These are phyloP conservation scores for Pteria penguin DNA, from an alignment of 2,888 invertebrate species.

Conservation along the genomic window DNA sequence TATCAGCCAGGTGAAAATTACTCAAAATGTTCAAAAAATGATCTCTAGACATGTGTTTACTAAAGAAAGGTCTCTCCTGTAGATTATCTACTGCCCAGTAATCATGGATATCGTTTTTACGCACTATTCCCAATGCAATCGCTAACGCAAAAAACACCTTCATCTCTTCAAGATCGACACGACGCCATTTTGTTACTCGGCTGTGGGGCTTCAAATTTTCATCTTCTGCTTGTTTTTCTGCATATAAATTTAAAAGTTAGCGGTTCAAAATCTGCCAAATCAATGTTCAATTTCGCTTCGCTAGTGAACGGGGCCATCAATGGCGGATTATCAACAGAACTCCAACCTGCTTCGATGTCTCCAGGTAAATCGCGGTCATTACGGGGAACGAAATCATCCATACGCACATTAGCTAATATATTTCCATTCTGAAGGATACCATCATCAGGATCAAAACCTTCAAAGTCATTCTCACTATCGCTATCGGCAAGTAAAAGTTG, in stretches of 20 bases:
- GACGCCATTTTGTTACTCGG: constrained; percentile 9
- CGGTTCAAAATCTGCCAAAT: constrained; percentile 12
- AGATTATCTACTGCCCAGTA: constrained; percentile 35
- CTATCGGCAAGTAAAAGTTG: constrained; percentile 10
- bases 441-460: constrained; percentile 13
- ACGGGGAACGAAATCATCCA: constrained; percentile 12
- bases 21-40: constrained; percentile 27
- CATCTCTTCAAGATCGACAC: not conserved
- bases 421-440: not conserved
- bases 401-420: too few species aligned
- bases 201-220: too few species aligned
- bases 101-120: constrained; percentile 21
- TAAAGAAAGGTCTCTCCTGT: constrained; percentile 26
- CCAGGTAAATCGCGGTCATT: constrained; percentile 6
- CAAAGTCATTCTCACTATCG: constrained; percentile 7
- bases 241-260: too few species aligned
- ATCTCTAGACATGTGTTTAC: constrained; percentile 23
- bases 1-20: constrained; percentile 34
- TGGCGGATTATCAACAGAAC: constrained; percentile 1
- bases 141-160: constrained; percentile 30
- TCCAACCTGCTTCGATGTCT: constrained; percentile 24
- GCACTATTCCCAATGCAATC: constrained; percentile 28
- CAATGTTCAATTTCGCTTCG: constrained; percentile 18
- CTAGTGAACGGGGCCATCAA: constrained; percentile 15
- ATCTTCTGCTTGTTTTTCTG: too few species aligned